Evolutionary conservation across 2,113 vertebrate species (phyloP).

Genomic region (Phodopus roborovskii): DNA sequence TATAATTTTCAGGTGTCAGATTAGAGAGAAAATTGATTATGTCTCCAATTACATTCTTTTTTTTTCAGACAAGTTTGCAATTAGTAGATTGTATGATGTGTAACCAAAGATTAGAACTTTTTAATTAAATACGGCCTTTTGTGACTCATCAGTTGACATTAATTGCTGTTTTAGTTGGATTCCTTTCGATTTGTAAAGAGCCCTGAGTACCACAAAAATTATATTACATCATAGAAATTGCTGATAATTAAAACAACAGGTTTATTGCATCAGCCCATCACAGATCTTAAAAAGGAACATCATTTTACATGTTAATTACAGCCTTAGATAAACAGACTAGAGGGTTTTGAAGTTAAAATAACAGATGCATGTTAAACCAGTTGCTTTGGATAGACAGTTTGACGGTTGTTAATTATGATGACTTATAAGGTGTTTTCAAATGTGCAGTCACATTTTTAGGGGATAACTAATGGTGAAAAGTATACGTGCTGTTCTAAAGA

Average conservation of each 20-base stretch:
- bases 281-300: constrained; percentile 77
- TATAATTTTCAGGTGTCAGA: constrained; percentile 86
- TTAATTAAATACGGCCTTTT: constrained; percentile 88
- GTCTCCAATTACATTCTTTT: constrained; percentile 81
- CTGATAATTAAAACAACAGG: constrained; percentile 87
- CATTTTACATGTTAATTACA: constrained; percentile 79
- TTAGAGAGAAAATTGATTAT: constrained; percentile 83
- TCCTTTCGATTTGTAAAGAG: constrained; percentile 87
- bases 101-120: constrained; percentile 90
- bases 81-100: constrained; percentile 83
- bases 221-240: constrained; percentile 82
- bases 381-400: constrained; percentile 82
- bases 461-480: constrained; percentile 79
- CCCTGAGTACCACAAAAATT: constrained; percentile 84
- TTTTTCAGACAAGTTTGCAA: constrained; percentile 86
- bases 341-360: constrained; percentile 81
- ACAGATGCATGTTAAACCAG: constrained; percentile 82
- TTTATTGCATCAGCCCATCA: constrained; percentile 82
- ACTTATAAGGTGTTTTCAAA: constrained; percentile 84
- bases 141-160: constrained; percentile 88
- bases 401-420: constrained; percentile 84
- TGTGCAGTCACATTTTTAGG: constrained; percentile 80
- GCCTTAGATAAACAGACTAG: constrained; percentile 76
- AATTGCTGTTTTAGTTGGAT: constrained; percentile 89
- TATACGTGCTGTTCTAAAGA: constrained; percentile 77